Conservation (phyloP, 2,888 invertebrate genomes). For the Callyntrura guangdongensis region DNA sequence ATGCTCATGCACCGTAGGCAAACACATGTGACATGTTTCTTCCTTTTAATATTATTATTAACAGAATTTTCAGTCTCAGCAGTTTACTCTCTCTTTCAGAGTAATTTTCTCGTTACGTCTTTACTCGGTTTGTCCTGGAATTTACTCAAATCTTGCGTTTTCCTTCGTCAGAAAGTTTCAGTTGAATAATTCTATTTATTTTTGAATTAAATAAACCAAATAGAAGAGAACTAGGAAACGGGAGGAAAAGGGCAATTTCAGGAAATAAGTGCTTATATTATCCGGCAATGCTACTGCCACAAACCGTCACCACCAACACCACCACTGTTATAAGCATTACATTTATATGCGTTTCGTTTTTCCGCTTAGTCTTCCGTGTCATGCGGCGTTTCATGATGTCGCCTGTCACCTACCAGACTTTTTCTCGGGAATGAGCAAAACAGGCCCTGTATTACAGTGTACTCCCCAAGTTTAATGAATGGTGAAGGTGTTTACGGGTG, state of each 20-base stretch:
- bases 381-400: conserved; percentile 24
- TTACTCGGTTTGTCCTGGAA: neutral
- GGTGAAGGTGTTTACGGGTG: conserved; percentile 18
- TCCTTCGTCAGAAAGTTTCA: neutral
- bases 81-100: neutral
- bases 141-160: conserved; percentile 9
- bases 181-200: conserved; percentile 53
- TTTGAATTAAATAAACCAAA: conserved; percentile 45
- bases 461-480: conserved; percentile 34
- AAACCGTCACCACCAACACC: conserved; percentile 5
- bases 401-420: conserved; percentile 6
- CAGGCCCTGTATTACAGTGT: neutral
- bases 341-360: neutral
- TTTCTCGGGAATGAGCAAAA: neutral
- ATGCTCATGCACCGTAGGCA: conserved; percentile 2
- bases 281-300: conserved; percentile 26
- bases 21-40: conserved; percentile 17
- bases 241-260: conserved; percentile 8
- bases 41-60: neutral
- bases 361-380: conserved; percentile 33
- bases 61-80: neutral
- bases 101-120: neutral
- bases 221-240: neutral
- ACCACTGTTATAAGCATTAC: neutral
- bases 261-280: conserved; percentile 41